Percentiles rank a stretch among this genome's conserved stretches.
These are phyloP conservation scores for Agonopterix heracliana DNA, from an alignment of 2,888 invertebrate genomes.

Conservation along the genomic window DNA sequence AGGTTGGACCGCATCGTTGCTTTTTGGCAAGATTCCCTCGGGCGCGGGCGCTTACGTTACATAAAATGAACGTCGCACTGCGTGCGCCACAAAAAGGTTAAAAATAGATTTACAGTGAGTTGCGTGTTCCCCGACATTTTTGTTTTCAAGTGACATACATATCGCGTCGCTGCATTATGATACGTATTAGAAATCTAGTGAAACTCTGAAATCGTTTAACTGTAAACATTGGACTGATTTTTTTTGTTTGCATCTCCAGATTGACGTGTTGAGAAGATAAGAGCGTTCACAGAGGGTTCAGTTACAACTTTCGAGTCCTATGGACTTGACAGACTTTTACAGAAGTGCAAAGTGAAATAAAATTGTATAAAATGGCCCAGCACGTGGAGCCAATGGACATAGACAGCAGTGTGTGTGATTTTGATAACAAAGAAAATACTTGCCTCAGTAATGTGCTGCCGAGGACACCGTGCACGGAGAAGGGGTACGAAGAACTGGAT, in stretches of 20 bases:
- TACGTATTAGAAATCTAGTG: constrained; percentile 65
- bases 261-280: constrained; percentile 26
- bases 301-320: not conserved
- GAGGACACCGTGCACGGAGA: constrained; percentile 49
- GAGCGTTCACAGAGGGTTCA: not conserved
- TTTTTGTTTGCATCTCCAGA: constrained; percentile 38
- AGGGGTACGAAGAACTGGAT: constrained; percentile 64
- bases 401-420: constrained; percentile 51
- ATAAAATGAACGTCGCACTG: constrained; percentile 58
- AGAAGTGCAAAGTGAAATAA: constrained; percentile 13
- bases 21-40: constrained; percentile 71
- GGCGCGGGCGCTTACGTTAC: constrained; percentile 44
- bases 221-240: constrained; percentile 63
- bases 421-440: constrained; percentile 65
- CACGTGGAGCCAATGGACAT: constrained; percentile 61
- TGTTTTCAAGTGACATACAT: constrained; percentile 71
- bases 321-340: constrained; percentile 3
- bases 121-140: constrained; percentile 62
- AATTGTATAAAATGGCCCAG: constrained; percentile 46
- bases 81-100: constrained; percentile 60
- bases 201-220: constrained; percentile 55
- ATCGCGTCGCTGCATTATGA: constrained; percentile 39
- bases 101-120: constrained; percentile 69
- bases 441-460: constrained; percentile 53
- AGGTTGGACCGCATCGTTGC: constrained; percentile 32